A percentile compares a stretch with the other conserved stretches of the same genome.
Conservation (phyloP, 2,797 vertebrate genomes). For the Lutjanus argentimaculatus region DNA sequence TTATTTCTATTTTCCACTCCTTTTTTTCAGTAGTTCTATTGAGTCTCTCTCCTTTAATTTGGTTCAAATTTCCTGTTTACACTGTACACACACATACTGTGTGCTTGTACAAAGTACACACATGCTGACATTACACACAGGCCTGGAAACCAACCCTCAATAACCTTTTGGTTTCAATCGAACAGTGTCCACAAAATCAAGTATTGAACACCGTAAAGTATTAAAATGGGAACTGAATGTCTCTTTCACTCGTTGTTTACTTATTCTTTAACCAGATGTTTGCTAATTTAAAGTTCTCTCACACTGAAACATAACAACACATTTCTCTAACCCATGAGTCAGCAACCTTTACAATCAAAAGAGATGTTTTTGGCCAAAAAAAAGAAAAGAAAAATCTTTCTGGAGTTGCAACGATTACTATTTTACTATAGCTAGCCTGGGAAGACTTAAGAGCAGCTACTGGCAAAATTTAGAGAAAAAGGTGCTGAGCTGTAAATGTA, state of each 20-base stretch:
- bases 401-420: too few relatives aligned
- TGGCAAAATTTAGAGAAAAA: too few relatives aligned
- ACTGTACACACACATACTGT: not conserved
- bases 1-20: constrained; percentile 25
- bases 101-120: not conserved
- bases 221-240: not conserved
- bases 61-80: constrained; percentile 48
- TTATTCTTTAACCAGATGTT: not conserved
- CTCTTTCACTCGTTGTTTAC: not conserved
- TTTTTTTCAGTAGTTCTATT: constrained; percentile 11
- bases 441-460: too few relatives aligned
- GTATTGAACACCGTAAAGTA: too few relatives aligned
- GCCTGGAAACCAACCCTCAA: too few relatives aligned
- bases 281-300: not conserved
- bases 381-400: too few relatives aligned
- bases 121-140: not conserved
- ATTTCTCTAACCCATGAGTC: not conserved
- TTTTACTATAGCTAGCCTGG: too few relatives aligned
- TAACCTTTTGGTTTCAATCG: not conserved
- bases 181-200: not conserved
- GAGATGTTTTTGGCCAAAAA: too few relatives aligned
- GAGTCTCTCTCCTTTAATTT: constrained; percentile 18
- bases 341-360: too few relatives aligned
- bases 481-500: too few relatives aligned
- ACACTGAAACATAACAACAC: not conserved